phyloP scores from a whole-genome alignment of 2,113 vertebrate species.

The Calidris pygmaea region DNA sequence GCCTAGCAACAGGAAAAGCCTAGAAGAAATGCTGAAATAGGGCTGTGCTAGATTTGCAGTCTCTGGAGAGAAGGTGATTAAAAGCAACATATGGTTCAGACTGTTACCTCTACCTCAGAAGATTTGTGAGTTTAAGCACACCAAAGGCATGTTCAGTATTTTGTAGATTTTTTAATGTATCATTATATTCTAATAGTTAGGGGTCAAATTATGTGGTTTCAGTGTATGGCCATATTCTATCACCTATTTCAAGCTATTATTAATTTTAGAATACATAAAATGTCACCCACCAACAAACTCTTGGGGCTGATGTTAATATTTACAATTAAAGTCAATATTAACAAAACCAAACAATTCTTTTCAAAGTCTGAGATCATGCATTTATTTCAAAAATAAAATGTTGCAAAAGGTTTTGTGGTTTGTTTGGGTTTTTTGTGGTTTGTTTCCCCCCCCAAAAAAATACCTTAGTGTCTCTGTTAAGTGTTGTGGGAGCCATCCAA shows the following conservation, averaged over 20 bases:
- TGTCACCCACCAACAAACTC: not conserved
- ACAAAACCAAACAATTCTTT: not conserved
- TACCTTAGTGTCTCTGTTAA: not conserved
- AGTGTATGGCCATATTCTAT: not conserved
- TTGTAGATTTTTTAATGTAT: not conserved
- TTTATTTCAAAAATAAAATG: not conserved
- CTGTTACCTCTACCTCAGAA: not conserved
- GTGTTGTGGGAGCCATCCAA: fast-evolving
- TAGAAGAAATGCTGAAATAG: not conserved
- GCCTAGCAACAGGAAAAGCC: not conserved
- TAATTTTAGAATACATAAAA: not conserved
- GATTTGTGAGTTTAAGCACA: not conserved
- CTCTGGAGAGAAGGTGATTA: not conserved
- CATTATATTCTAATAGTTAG: not conserved
- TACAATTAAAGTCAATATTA: not conserved
- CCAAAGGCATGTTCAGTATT: not conserved
- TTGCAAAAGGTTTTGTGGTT: not conserved
- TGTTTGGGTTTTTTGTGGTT: not conserved
- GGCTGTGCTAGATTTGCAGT: not conserved
- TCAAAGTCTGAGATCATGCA: not conserved
- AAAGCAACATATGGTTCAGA: not conserved
- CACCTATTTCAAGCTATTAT: not conserved
- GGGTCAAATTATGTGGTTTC: not conserved
- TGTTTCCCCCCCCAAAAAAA: too few species aligned
- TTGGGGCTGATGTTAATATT: not conserved